phyloP scores from a whole-genome alignment of 2,797 vertebrate species.

The Tragelaphus oryx region DNA sequence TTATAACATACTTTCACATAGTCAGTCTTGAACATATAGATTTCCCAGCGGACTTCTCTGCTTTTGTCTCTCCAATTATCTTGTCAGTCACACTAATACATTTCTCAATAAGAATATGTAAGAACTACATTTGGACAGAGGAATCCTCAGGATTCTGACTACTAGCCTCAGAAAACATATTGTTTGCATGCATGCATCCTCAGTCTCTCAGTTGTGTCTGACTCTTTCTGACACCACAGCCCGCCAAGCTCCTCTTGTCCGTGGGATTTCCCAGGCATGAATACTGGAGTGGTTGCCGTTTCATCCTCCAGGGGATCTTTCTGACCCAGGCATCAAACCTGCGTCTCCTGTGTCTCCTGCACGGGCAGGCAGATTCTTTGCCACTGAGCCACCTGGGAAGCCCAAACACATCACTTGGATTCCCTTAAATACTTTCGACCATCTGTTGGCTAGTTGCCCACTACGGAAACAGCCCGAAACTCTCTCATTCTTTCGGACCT shows the following conservation, averaged over 20 bases:
- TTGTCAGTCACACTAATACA: not conserved
- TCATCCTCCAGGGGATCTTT: not conserved
- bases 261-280: not conserved
- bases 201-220: not conserved
- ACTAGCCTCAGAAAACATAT: not conserved
- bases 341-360: not conserved
- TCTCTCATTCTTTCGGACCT: not conserved
- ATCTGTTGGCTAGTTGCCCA: not conserved
- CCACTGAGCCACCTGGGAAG: not conserved
- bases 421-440: not conserved
- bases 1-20: not conserved
- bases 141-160: not conserved
- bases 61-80: not conserved
- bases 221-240: not conserved
- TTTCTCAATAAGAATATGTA: not conserved
- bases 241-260: not conserved
- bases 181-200: not conserved
- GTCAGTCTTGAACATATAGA: not conserved
- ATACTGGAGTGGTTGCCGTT: not conserved
- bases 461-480: not conserved
- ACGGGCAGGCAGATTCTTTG: not conserved
- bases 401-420: not conserved
- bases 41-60: not conserved
- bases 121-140: not conserved
- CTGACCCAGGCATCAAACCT: not conserved